Conservation (phyloP, 64 coral and sea anemone genomes). For the Cladopsammia gracilis region DNA sequence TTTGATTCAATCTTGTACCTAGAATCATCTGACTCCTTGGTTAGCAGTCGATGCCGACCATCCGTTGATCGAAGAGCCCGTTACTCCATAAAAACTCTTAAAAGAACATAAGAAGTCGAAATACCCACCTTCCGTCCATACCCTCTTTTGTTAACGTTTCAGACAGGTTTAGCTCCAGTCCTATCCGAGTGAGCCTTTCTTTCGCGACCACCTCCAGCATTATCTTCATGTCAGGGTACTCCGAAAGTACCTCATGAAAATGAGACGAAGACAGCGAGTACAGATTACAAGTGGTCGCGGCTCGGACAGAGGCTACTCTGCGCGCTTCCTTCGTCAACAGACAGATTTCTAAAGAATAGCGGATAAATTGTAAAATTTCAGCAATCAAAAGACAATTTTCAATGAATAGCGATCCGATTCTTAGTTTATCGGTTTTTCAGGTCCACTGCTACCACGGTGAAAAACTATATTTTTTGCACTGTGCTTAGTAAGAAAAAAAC, state of each 20-base stretch:
- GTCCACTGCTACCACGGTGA: no score
- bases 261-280: slow-evolving; percentile 75
- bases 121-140: slow-evolving; percentile 16
- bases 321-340: slow-evolving; percentile 83
- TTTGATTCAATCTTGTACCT: no score
- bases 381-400: background rate
- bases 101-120: no score
- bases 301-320: slow-evolving; percentile 85
- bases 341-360: slow-evolving; percentile 80
- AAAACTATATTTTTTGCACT: no score
- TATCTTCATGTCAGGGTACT: slow-evolving; percentile 83
- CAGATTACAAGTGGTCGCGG: slow-evolving; percentile 87
- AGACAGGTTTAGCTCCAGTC: slow-evolving; percentile 69
- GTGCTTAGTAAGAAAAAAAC: no score
- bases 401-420: background rate
- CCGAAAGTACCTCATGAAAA: slow-evolving; percentile 87
- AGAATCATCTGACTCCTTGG: no score
- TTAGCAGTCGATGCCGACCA: no score
- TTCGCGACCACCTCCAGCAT: slow-evolving; percentile 89
- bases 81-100: no score
- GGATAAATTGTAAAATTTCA: background rate
- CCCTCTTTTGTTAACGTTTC: slow-evolving; percentile 47
- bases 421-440: no score
- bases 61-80: no score
- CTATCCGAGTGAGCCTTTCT: slow-evolving; percentile 88